phyloP scores from a whole-genome alignment of 2,888 invertebrate species.

The Keiferia lycopersicella region DNA sequence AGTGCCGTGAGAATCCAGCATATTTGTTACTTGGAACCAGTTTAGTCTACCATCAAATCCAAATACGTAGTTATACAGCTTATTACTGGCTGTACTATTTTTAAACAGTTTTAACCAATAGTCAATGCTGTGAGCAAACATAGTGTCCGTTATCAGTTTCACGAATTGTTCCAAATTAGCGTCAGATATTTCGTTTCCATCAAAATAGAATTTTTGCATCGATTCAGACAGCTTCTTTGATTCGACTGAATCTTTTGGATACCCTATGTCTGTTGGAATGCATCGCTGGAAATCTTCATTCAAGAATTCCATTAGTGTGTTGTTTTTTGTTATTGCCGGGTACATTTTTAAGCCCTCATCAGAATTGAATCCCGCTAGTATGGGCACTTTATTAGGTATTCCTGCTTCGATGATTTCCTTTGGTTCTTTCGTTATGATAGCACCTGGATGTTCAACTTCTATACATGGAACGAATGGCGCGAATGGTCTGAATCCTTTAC shows the following conservation, averaged over 20 bases:
- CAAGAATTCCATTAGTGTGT: slow-evolving; percentile 31
- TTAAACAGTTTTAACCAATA: slow-evolving; percentile 36
- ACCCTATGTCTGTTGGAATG: slow-evolving; percentile 45
- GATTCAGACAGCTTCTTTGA: slow-evolving; percentile 38
- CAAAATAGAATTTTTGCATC: slow-evolving; percentile 44
- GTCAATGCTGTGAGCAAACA: slow-evolving; percentile 34
- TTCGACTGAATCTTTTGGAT: slow-evolving; percentile 36
- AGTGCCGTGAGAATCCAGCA: slow-evolving; percentile 33
- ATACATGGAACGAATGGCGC: slow-evolving; percentile 55
- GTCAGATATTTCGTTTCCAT: slow-evolving; percentile 32
- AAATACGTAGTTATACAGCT: slow-evolving; percentile 35
- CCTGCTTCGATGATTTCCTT: slow-evolving; percentile 47
- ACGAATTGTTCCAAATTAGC: slow-evolving; percentile 32
- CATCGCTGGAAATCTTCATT: slow-evolving; percentile 40
- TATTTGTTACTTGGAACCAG: slow-evolving; percentile 28
- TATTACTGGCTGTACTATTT: slow-evolving; percentile 28
- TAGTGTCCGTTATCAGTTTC: slow-evolving; percentile 35
- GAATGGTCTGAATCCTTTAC: slow-evolving; percentile 37
- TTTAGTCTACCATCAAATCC: slow-evolving; percentile 37
- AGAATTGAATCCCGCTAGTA: slow-evolving; percentile 58
- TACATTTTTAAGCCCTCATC: slow-evolving; percentile 51
- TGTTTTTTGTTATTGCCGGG: slow-evolving; percentile 31
- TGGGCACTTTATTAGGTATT: slow-evolving; percentile 52
- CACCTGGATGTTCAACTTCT: slow-evolving; percentile 47
- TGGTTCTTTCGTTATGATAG: slow-evolving; percentile 55